Base-by-base conservation (phyloP, 2,888 invertebrate genomes). In the Chorisops tibialis region DNA sequence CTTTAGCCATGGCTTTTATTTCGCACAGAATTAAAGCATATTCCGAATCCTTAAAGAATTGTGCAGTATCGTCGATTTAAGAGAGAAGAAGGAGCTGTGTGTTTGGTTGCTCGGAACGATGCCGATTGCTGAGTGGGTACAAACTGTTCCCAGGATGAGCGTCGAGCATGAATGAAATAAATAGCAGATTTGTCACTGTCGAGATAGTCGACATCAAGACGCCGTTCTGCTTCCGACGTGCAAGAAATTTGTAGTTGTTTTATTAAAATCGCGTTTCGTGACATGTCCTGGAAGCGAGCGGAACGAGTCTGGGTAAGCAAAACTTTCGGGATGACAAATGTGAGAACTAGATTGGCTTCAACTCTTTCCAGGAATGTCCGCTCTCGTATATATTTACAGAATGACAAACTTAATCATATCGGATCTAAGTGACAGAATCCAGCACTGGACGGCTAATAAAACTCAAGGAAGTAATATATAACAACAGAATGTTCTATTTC, bases 181-280 rank as follows among this genome's bases (percentile, higher is more conserved):
- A 69, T 69, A 67, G 69, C 65, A 67, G 67, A 69, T 69, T 69
- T 69, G 68, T 69, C 69, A 69, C 67, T 69, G 69, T 69, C 69
- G 67, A 66, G 63, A 66, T 63, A 66, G 67, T 68, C 69, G 69
- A 69, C 69, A 69, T 68, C 68, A 67, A 69, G 69, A 67, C 69
- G 69, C 68, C 69, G 66, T 52, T 64, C 66, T 65, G 69, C 59
- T 68, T 68, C 69, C 69, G 69, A 68, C 66, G 67, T 68, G 64
- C 64, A 54, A 65, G 65, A 66, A 61, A 61, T 61, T 51, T 61
- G 61, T 61, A 61, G 61, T 61, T 61, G 61, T 61, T 61, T 61
- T 61, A 61, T 61, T 61, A 61, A 61, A 61, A 61, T 61, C 47
- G 51, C 49, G 59, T 59, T 59, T 59, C 35, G 12, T 12, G 41